These are phyloP conservation scores for Malurus elegans DNA, from an alignment of 2,113 vertebrate genomes.

Conservation along the genomic window DNA sequence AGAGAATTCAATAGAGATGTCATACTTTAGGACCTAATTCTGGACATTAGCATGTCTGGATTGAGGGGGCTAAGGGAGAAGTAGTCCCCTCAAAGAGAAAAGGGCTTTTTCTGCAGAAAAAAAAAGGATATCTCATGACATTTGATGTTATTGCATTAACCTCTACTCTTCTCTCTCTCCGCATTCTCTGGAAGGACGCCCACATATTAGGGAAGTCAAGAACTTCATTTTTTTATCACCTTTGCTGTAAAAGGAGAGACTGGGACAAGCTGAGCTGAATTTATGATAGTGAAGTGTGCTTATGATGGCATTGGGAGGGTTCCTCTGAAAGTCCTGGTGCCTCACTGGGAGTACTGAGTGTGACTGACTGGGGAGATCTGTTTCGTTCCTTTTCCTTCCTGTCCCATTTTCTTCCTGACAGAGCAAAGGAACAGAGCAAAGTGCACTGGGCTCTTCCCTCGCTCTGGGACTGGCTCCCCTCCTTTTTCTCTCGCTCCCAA, in stretches of 20 bases:
- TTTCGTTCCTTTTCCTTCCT: neutral
- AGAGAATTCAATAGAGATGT: neutral
- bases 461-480: neutral
- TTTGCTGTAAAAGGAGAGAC: neutral
- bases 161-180: neutral
- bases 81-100: neutral
- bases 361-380: neutral
- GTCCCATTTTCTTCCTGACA: neutral
- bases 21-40: neutral
- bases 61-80: neutral
- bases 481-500: neutral
- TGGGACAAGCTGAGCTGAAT: neutral
- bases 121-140: neutral
- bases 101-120: neutral
- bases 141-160: neutral
- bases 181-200: neutral
- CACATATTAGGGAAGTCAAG: neutral
- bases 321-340: neutral
- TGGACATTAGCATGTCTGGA: neutral
- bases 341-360: neutral
- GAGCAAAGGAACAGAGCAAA: neutral
- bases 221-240: neutral
- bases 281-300: neutral
- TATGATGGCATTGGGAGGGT: neutral
- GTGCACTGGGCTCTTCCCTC: neutral